Base-by-base conservation (phyloP, 2,888 invertebrate species). In the Eudemis profundana region DNA sequence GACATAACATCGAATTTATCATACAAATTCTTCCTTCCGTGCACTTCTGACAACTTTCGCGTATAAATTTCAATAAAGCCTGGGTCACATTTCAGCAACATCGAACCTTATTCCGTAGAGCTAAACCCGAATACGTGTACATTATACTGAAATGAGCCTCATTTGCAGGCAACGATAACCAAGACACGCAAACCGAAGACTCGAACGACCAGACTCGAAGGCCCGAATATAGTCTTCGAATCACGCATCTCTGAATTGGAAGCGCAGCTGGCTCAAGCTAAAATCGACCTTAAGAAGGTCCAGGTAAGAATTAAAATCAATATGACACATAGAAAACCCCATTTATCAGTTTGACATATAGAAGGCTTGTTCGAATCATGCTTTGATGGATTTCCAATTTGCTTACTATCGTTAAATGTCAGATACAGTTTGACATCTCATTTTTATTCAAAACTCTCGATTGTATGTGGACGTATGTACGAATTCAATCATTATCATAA, bases 231-330 rank as follows among this genome's bases (percentile, higher is more conserved):
- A 66, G 95, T 97, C 19, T 96, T 96, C 78, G 97, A 97, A 82
- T 97, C 97, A 0, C 93, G 96, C 68, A 97, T 97, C 59, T 95
- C 96, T 2, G 97, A 97, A 77, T 81, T 97, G 63, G 97, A 97
- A 78, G 97, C 97, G 0, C 97, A 97, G 75, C 85, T 97, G 47
- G 95, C 96, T 5, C 97, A 97, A 79, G 86, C 95, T 0, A 95
- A 93, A 78, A 95, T 97, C 61, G 96, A 96, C 74, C 83, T 97
- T 33, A 95, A 95, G 77, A 96, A 96, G 78, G 85, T 95, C 0
- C 94, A 95, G 74, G 95, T 92, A 81, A 72, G 68, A 15, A 1
- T 36, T 1, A 27, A 27, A 19, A 4, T 44, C 10, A 12, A 12
- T 21, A 38, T 5, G 15, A 40, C n/a, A n/a, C n/a, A n/a, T n/a